phyloP scores from a whole-genome alignment of 2,797 vertebrate species.

The Neostethus bicornis region DNA sequence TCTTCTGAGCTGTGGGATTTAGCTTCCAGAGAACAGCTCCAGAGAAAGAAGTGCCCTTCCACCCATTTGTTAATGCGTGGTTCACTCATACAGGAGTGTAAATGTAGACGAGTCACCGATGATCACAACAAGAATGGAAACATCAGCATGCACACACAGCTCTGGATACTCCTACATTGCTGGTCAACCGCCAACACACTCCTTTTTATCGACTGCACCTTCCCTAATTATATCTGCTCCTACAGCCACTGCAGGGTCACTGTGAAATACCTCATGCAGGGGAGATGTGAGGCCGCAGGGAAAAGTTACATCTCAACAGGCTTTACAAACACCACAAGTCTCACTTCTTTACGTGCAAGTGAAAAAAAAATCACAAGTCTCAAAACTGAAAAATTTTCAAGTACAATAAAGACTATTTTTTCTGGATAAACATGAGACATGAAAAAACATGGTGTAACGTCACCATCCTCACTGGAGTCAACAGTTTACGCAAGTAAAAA shows the following conservation, averaged over 20 bases:
- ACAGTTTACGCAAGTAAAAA: too few relatives aligned
- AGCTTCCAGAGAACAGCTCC: constrained; percentile 37
- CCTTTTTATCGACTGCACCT: constrained; percentile 68
- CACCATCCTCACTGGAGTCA: background rate
- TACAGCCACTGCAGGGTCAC: constrained; percentile 60
- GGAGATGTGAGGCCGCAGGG: constrained; percentile 71
- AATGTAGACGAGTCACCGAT: constrained; percentile 19
- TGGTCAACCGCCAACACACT: constrained; percentile 68
- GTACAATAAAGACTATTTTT: too few relatives aligned
- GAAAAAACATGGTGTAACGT: background rate
- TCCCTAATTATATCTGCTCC: constrained; percentile 76
- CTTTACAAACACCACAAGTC: constrained; percentile 17
- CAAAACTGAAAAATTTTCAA: background rate
- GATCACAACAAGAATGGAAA: constrained; percentile 16
- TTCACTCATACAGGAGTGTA: constrained; percentile 10
- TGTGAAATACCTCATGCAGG: constrained; percentile 80
- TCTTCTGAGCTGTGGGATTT: constrained; percentile 56
- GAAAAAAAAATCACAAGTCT: constrained; percentile 1
- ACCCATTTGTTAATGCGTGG: constrained; percentile 28
- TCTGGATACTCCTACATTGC: constrained; percentile 35
- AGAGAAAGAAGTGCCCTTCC: constrained; percentile 10
- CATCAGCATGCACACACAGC: constrained; percentile 14
- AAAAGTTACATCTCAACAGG: constrained; percentile 47
- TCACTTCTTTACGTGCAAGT: constrained; percentile 3
- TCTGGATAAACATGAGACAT: too few relatives aligned